A percentile compares a stretch with the other conserved stretches of the same genome.
These are phyloP conservation scores for Sicus ferrugineus DNA, from an alignment of 2,888 invertebrate genomes.

Conservation along the genomic window DNA sequence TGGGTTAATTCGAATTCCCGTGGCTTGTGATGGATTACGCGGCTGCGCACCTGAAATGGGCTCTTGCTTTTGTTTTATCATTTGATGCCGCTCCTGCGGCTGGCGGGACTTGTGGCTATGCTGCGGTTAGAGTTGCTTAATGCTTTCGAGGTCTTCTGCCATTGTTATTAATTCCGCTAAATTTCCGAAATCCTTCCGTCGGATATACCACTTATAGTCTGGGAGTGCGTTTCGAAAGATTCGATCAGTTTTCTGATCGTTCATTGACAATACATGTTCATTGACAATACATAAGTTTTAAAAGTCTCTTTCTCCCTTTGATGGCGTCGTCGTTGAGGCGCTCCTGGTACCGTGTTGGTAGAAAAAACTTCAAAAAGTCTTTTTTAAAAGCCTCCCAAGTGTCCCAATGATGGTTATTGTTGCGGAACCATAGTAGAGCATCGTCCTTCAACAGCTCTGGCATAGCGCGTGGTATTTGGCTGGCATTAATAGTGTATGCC, in stretches of 20 bases:
- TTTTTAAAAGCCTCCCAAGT: constrained; percentile 1
- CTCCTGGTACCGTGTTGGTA: constrained; percentile 18
- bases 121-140: too few species aligned
- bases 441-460: constrained; percentile 1
- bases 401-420: constrained; percentile 7
- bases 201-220: not conserved
- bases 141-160: too few species aligned
- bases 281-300: not conserved
- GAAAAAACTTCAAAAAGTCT: constrained; percentile 18
- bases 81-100: too few species aligned
- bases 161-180: too few species aligned
- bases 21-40: too few species aligned
- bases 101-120: not conserved
- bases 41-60: too few species aligned
- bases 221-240: not conserved
- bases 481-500: not conserved
- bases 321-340: constrained; percentile 20
- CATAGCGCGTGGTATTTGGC: constrained; percentile 15
- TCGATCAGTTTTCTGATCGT: not conserved
- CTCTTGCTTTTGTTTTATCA: too few species aligned
- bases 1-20: too few species aligned
- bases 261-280: not conserved
- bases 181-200: not conserved
- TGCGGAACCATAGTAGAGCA: constrained; percentile 21
- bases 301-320: not conserved